phyloP scores from a whole-genome alignment of 1,140 invertebrate genomes.

The Pachypeltis micranthus region DNA sequence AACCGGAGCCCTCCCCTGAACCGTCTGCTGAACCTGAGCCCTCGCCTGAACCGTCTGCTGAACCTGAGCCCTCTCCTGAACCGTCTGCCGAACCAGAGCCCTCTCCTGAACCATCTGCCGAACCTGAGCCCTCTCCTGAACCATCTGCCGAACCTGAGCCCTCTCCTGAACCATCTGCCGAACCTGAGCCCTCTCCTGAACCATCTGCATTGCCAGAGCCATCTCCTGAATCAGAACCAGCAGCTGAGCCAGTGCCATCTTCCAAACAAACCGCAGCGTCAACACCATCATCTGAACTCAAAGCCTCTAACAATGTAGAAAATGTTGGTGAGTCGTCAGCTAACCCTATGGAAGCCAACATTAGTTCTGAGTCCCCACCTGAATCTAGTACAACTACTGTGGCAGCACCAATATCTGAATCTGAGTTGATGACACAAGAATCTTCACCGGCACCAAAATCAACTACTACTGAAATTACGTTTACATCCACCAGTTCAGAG shows the following conservation, averaged over 20 bases:
- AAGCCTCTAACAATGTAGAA: too few species aligned
- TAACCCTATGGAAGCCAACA: too few species aligned
- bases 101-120: conserved; percentile 23
- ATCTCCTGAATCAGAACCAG: conserved; percentile 30
- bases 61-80: conserved; percentile 27
- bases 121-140: conserved; percentile 16
- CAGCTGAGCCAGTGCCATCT: conserved; percentile 29
- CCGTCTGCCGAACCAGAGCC: conserved; percentile 17
- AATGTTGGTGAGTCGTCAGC: too few species aligned
- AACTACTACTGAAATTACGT: too few species aligned
- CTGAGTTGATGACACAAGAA: conserved; percentile 28
- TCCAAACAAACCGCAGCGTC: conserved; percentile 23
- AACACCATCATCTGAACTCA: too few species aligned
- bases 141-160: conserved; percentile 20
- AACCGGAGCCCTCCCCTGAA: conserved; percentile 29
- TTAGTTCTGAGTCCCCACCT: too few species aligned
- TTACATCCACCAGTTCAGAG: too few species aligned
- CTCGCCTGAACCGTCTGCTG: conserved; percentile 30
- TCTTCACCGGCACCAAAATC: conserved; percentile 18
- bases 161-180: conserved; percentile 24
- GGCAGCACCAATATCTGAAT: conserved; percentile 24
- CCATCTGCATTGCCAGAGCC: conserved; percentile 32
- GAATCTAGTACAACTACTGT: too few species aligned
- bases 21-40: conserved; percentile 31
- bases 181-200: conserved; percentile 26